phyloP scores from a whole-genome alignment of 2,888 invertebrate genomes.

The Scaptomyza polygonia region DNA sequence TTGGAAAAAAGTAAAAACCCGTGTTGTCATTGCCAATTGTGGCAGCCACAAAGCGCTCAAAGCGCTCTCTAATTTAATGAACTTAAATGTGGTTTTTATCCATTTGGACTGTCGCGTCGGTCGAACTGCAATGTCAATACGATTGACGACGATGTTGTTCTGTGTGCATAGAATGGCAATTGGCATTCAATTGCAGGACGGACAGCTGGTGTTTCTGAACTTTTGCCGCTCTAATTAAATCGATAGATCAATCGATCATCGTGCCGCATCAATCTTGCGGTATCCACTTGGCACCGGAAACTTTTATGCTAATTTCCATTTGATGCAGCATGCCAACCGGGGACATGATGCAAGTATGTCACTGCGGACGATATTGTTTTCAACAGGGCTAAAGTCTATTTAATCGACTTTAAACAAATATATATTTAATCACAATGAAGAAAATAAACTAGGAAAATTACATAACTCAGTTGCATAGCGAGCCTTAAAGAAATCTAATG shows the following conservation, averaged over 20 bases:
- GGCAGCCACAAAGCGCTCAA: constrained; percentile 5
- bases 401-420: no score
- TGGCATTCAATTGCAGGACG: constrained; percentile 6
- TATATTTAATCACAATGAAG: no score
- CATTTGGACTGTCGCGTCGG: background rate
- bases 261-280: constrained; percentile 53
- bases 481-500: no score
- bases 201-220: constrained; percentile 10
- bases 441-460: no score
- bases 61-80: constrained; percentile 21
- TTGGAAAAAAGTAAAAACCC: no score
- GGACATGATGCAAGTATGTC: no score
- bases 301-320: constrained; percentile 48
- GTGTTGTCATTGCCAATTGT: background rate
- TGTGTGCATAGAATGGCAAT: background rate
- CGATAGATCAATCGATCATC: constrained; percentile 37
- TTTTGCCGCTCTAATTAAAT: constrained; percentile 42
- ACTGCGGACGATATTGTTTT: no score
- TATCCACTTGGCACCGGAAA: constrained; percentile 34
- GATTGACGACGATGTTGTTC: no score
- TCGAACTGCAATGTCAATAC: constrained; percentile 40
- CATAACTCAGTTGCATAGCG: no score
- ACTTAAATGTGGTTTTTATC: background rate
- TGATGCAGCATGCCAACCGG: background rate
- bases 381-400: no score